phyloP scores from a whole-genome alignment of 2,797 vertebrate genomes.

The Balearica regulorum region DNA sequence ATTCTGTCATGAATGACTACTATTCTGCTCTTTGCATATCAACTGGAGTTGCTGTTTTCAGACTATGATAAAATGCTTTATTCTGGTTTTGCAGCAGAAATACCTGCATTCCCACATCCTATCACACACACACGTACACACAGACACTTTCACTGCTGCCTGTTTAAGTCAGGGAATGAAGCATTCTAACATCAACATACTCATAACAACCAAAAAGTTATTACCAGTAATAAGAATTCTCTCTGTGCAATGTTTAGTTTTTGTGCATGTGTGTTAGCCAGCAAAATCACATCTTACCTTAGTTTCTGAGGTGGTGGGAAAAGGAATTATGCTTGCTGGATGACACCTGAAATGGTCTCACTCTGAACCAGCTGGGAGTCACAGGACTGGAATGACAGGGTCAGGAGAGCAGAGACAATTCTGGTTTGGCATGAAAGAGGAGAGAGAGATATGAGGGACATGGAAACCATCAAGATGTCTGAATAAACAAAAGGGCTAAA shows the following conservation, averaged over 20 bases:
- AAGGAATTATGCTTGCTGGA: neutral
- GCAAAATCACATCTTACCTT: neutral
- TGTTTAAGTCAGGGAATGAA: neutral
- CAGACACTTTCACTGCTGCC: neutral
- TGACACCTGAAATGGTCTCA: neutral
- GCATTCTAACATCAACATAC: neutral
- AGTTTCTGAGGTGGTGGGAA: neutral
- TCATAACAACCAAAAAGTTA: neutral
- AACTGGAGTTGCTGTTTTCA: neutral
- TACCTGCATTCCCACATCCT: neutral
- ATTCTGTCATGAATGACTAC: neutral
- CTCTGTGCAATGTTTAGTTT: neutral
- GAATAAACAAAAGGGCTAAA: neutral
- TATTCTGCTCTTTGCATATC: neutral
- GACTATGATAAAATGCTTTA: neutral
- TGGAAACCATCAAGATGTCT: neutral
- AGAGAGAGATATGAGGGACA: neutral
- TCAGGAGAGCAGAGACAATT: neutral
- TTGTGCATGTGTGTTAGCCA: neutral
- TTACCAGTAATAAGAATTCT: neutral
- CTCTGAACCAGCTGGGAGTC: neutral
- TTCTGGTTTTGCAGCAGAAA: neutral
- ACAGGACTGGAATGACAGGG: neutral
- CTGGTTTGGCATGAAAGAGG: slow-evolving; percentile 7
- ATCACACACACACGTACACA: neutral